Evolutionary conservation across 2,888 invertebrate species (phyloP), one percentile per base, ranked within the genome.

Genomic region (Habroteleia sp.): DNA sequence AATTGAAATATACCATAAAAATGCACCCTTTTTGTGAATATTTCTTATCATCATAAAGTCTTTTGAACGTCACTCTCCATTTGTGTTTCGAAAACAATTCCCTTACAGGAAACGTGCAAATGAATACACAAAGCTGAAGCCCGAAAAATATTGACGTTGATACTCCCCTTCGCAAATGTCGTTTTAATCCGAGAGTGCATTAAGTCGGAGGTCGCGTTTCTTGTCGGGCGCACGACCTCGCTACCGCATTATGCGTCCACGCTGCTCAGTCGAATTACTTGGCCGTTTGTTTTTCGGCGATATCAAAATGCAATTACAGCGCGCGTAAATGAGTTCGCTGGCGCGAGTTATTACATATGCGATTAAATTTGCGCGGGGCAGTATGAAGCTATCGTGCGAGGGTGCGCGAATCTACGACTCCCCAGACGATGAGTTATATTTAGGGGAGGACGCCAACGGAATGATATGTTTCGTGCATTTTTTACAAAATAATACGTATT

Each of bases 251-350:
- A 63, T 66, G 72, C 39, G 35, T 63, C 13, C 46, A 23, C 46
- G 16, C 17, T 16, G 60, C 60, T 39, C 74, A 20, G 29, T 60
- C 74, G 46, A 68, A 69, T 74, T 58, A 60, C 74, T 66, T 65
- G 56, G 58, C 58, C 62, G 69, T 69, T 74, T 74, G 74, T 69
- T 69, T 74, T 71, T 77, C 75, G 52, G 63, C 73, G 75, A 62
- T 81, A 82, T 81, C 81, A 81, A 81, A 82, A 82, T 60, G 81
- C 79, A 81, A 81, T 82, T 81, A 82, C 81, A 74, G 76, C 71
- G 75, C 77, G 80, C 81, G 80, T 79, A 81, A 80, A 82, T 80
- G 81, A 82, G 81, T 82, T 80, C 77, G 76, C 78, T 73, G 77
- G 77, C 77, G 77, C 77, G 76, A 80, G 81, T 82, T 82, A 82